These are phyloP conservation scores for Bombus sylvicola DNA, from an alignment of 1,140 invertebrate genomes.

Conservation along the genomic window DNA sequence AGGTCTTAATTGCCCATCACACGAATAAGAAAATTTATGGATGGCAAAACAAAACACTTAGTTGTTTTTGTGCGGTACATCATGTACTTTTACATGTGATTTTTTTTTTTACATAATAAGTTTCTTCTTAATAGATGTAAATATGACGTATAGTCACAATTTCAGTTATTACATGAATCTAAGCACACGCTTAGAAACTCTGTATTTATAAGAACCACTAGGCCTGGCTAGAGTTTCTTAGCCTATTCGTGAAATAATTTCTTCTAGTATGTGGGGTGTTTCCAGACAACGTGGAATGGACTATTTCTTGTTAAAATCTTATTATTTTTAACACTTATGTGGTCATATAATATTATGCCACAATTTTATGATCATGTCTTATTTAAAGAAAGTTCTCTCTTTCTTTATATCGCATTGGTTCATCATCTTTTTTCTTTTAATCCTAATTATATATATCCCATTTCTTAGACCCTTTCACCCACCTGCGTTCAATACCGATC, in stretches of 20 bases:
- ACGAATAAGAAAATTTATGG: conserved; percentile 57
- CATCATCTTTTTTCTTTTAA: conserved; percentile 32
- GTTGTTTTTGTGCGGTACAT: conserved; percentile 69
- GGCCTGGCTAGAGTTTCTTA: conserved; percentile 66
- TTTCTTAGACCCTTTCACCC: conserved; percentile 50
- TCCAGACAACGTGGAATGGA: conserved; percentile 76
- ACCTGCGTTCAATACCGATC: conserved; percentile 40
- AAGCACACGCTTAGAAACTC: conserved; percentile 55
- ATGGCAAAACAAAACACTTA: conserved; percentile 61
- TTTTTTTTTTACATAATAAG: conserved; percentile 50
- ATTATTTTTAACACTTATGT: conserved; percentile 76
- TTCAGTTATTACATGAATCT: conserved; percentile 46
- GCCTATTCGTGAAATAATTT: conserved; percentile 54
- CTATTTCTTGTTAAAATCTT: conserved; percentile 71
- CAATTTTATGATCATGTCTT: conserved; percentile 69
- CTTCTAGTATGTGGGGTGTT: conserved; percentile 65
- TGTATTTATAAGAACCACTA: conserved; percentile 61
- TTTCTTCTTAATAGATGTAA: conserved; percentile 43
- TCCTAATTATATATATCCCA: conserved; percentile 58
- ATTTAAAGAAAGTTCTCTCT: conserved; percentile 73
- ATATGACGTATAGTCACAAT: conserved; percentile 45
- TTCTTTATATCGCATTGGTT: conserved; percentile 53
- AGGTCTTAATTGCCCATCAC: conserved; percentile 38
- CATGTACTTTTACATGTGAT: conserved; percentile 60
- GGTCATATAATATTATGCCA: conserved; percentile 75